Conservation (phyloP, 2,113 vertebrate genomes). For the Strigops habroptila region DNA sequence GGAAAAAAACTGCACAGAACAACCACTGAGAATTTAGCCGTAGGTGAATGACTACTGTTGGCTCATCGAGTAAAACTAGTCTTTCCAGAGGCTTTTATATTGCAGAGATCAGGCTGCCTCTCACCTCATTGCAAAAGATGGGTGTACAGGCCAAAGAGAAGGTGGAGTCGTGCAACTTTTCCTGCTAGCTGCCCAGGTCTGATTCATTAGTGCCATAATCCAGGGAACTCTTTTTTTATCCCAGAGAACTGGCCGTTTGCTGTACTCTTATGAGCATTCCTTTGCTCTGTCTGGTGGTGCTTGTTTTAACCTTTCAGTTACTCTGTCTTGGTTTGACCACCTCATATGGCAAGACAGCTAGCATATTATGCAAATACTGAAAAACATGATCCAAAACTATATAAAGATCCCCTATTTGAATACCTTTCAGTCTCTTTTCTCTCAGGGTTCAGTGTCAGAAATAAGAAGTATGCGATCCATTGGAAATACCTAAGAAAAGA, state of each 20-base stretch:
- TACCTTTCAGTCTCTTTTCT: background rate
- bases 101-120: background rate
- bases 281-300: background rate
- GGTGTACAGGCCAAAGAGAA: background rate
- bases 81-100: slow-evolving; percentile 29
- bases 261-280: background rate
- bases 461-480: background rate
- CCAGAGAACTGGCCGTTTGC: background rate
- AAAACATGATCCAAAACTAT: background rate
- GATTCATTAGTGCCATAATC: background rate
- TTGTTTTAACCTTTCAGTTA: background rate
- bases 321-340: background rate
- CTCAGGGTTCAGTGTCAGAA: background rate
- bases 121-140: slow-evolving; percentile 20
- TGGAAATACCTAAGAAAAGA: background rate
- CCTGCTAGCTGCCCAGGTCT: background rate
- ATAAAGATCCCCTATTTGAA: background rate
- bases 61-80: slow-evolving; percentile 34
- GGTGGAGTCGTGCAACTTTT: background rate
- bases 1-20: background rate
- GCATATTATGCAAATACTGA: background rate
- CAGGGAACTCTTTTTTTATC: background rate
- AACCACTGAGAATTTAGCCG: background rate
- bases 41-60: background rate
- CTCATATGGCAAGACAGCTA: background rate